Conservation (phyloP, 2,888 invertebrate species). For the Hartigia nigra region DNA sequence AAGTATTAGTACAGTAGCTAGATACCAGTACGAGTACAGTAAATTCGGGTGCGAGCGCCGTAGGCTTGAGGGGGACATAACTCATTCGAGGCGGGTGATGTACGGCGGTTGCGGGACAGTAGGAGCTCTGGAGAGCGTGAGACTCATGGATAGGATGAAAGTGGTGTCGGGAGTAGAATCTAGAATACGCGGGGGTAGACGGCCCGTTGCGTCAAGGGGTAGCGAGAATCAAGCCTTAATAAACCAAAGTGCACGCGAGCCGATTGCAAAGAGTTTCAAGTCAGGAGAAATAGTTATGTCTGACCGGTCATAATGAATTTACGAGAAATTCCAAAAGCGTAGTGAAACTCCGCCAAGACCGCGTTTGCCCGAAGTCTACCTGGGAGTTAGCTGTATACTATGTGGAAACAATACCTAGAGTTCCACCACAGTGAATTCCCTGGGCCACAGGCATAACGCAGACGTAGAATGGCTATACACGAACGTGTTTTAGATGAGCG, state of each 20-base stretch:
- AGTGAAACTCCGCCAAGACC: background rate
- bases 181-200: background rate
- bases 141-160: background rate
- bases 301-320: background rate
- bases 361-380: background rate
- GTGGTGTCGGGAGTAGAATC: background rate
- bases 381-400: background rate
- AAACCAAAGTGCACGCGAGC: constrained; percentile 62
- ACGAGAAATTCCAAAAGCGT: background rate
- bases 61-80: constrained; percentile 44
- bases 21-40: background rate
- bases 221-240: constrained; percentile 57
- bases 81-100: constrained; percentile 57
- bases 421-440: background rate
- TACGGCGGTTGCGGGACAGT: constrained; percentile 56
- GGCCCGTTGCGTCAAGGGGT: constrained; percentile 13
- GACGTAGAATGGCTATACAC: background rate
- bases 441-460: background rate
- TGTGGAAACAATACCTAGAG: background rate
- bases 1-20: background rate
- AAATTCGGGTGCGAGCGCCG: constrained; percentile 12
- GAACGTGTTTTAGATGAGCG: background rate
- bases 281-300: background rate
- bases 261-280: constrained; percentile 44
- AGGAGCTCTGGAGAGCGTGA: constrained; percentile 16